Evolutionary conservation across 2,888 invertebrate genomes (phyloP), one percentile per base, ranked within the genome.

Genomic region (Deladenus siricidicola): DNA sequence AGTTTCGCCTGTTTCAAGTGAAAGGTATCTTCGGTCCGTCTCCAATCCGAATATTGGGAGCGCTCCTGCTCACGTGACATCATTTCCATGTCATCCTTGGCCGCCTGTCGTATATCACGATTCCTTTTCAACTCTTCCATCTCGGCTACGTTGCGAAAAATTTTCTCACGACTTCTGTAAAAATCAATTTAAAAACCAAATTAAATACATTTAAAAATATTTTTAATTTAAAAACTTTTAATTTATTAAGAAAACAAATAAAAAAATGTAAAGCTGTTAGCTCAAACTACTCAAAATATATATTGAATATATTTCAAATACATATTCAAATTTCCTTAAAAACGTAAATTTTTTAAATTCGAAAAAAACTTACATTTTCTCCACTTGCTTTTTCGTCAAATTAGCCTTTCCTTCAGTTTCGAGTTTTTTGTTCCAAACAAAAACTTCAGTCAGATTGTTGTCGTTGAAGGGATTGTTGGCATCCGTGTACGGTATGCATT

Each of bases 391-490:
- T 29, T 62, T 56, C 2, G 69, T 60, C 4, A 74, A 30, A n/a
- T 64, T 62, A 8, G 24, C 48, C 53, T 70, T 72, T 0, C 96
- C 98, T 78, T 94, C 91, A 74, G 90, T 89, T 60, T 92, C 88
- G 51, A 94, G 83, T 80, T 99, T 98, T 81, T 96, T 96, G 24
- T 85, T 84, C 98, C 98, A 99, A 0, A 93, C 89, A 81, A 98
- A 99, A 0, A 91, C 89, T 34, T 93, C 88, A 4, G 93, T 85
- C 43, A 98, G 84, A 74, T 91, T 90, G 0, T 89, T 89, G 83
- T 98, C 98, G 0, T 96, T 96, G 80, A 96, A 98, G 0, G 98
- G 98, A 82, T 98, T 98, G 80, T 98, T 94, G 55, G 89, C 88
- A 80, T 98, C 93, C 0, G 96, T 94, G 78, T 96, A 98, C 77